Conservation (phyloP, 2,888 invertebrate species). For the Hirtodrosophila alboralis region DNA sequence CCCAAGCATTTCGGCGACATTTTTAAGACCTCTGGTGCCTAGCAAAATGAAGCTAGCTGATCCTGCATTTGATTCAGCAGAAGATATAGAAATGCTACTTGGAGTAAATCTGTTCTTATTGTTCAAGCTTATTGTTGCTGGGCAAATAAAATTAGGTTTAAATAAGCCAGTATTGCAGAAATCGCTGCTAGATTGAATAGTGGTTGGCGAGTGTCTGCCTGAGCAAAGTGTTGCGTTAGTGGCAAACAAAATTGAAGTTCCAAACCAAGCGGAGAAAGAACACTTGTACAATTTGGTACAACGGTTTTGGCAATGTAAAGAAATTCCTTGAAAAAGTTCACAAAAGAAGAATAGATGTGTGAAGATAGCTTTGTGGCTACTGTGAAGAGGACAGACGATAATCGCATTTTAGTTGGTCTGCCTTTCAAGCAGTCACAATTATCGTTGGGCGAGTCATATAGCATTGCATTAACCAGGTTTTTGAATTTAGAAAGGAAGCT, state of each 20-base stretch:
- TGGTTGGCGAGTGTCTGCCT: slow-evolving; percentile 4
- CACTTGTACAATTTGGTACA: slow-evolving; percentile 10
- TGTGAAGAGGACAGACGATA: neutral
- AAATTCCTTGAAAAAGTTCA: neutral
- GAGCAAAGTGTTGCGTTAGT: neutral
- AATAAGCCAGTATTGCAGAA: slow-evolving; percentile 12
- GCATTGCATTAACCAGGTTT: neutral
- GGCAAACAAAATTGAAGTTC: neutral
- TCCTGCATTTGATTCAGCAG: slow-evolving; percentile 8
- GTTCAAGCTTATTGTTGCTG: slow-evolving; percentile 11
- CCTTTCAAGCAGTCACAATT: neutral
- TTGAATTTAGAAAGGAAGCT: slow-evolving; percentile 2
- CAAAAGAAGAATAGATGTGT: slow-evolving; percentile 2
- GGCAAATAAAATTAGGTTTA: slow-evolving; percentile 8
- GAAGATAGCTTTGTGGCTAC: slow-evolving; percentile 2
- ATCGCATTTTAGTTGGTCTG: neutral
- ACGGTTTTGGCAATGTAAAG: slow-evolving; percentile 12
- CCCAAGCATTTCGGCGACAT: neutral
- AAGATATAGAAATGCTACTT: slow-evolving; percentile 11
- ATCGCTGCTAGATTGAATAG: slow-evolving; percentile 12
- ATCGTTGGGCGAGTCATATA: neutral
- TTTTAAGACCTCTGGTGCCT: too few relatives aligned
- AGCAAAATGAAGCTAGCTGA: slow-evolving; percentile 14
- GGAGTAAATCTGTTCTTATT: slow-evolving; percentile 3
- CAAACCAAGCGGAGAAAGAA: neutral